These are phyloP conservation scores for Smittia sp. DNA, from an alignment of 2,888 invertebrate genomes.

Conservation along the genomic window DNA sequence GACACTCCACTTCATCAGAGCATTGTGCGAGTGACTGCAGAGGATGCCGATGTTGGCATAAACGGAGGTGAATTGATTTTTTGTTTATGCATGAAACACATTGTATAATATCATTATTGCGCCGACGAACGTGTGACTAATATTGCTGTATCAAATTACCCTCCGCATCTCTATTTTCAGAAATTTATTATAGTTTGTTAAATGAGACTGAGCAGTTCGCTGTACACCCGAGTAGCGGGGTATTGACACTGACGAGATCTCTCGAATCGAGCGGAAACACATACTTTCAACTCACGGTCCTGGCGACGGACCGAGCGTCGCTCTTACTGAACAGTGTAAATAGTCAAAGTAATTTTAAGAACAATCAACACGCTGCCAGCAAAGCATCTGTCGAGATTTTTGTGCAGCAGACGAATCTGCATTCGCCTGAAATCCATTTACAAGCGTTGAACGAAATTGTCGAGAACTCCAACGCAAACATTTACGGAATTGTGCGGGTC, in stretches of 20 bases:
- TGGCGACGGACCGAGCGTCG: conserved; percentile 78
- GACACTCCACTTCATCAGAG: conserved; percentile 82
- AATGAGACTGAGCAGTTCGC: conserved; percentile 82
- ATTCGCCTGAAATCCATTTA: conserved; percentile 79
- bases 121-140: background rate
- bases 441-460: conserved; percentile 75
- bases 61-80: conserved; percentile 61
- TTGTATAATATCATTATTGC: too few species aligned
- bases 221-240: conserved; percentile 89
- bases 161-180: conserved; percentile 49
- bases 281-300: conserved; percentile 71
- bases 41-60: conserved; percentile 92
- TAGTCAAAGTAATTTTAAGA: conserved; percentile 51
- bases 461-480: conserved; percentile 76
- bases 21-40: conserved; percentile 77
- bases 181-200: conserved; percentile 92
- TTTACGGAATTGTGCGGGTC: conserved; percentile 86
- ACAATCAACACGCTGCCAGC: conserved; percentile 56
- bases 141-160: background rate
- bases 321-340: conserved; percentile 53
- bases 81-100: background rate
- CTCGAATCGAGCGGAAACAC: conserved; percentile 69
- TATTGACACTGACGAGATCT: conserved; percentile 77
- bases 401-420: conserved; percentile 80
- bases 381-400: conserved; percentile 73